Evolutionary conservation across 1,140 invertebrate genomes (phyloP), one percentile per base, ranked within the genome.

Genomic region (Muscidifurax raptorellus): DNA sequence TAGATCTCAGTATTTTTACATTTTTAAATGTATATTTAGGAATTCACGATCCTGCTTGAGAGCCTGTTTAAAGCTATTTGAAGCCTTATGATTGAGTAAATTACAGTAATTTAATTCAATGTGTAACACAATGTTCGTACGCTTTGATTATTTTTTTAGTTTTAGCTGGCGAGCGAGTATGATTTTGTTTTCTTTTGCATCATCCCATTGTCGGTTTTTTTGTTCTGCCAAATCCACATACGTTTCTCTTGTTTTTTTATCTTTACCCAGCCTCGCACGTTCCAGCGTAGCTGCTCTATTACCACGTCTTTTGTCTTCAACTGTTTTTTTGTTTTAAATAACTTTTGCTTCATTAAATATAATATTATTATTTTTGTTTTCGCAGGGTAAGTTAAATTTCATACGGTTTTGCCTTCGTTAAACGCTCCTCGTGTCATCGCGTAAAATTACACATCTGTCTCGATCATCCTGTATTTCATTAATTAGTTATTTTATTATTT

Each of bases 1-100:
- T 89, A 88, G 87, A 89, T 78, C 82, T 88, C 81, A 85, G 76
- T 89, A 83, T 86, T 87, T 88, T 88, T 89, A 89, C 87, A 89
- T 85, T 87, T 85, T 85, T 88, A 87, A 88, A 87, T 86, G 86
- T 87, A 86, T 85, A 87, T 86, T 87, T 87, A 87, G 87, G 85
- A 87, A 87, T 87, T 86, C 75, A 83, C 85, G 83, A 86, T 83
- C 87, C 82, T 84, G 80, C 84, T 86, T 87, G 86, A 87, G 86
- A 88, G 86, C 82, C 64, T 84, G 67, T 81, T 88, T 85, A 86
- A 88, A 82, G 59, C 85, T 79, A 80, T 87, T 80, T 78, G 86
- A 89, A 89, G 84, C 85, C 86, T 86, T 88, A 89, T 83, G 88
- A 86, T 87, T 84, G 81, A 89, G 77, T 89, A 85, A 89, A 88